These are phyloP conservation scores for Muschampia plurimacula DNA, from an alignment of 2,888 invertebrate species.

Conservation along the genomic window DNA sequence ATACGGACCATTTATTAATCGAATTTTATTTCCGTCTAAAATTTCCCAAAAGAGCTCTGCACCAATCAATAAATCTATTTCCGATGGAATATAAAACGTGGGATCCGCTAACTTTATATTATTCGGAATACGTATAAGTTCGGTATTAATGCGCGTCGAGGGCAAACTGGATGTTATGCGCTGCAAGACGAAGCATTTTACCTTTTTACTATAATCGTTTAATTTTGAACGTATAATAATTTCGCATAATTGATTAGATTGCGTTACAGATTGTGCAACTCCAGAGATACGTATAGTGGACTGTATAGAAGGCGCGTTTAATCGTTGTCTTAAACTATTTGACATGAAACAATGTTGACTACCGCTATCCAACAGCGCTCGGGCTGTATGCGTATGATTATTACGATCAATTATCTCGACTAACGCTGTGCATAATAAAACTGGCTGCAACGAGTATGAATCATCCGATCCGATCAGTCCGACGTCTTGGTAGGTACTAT, in stretches of 20 bases:
- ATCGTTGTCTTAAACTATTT: slow-evolving; percentile 1
- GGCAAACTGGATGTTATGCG: slow-evolving; percentile 15
- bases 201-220: slow-evolving; percentile 1
- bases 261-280: slow-evolving; percentile 9
- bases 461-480: neutral
- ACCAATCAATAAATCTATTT: slow-evolving; percentile 6
- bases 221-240: slow-evolving; percentile 15
- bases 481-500: slow-evolving; percentile 3
- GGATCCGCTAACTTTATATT: slow-evolving; percentile 6
- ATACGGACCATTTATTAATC: slow-evolving; percentile 2
- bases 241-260: slow-evolving; percentile 10
- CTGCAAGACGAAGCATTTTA: slow-evolving; percentile 5
- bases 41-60: slow-evolving; percentile 11
- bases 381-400: neutral
- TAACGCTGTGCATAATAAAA: slow-evolving; percentile 3
- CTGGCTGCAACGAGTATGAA: neutral
- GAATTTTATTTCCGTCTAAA: slow-evolving; percentile 10
- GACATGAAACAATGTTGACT: slow-evolving; percentile 8
- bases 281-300: slow-evolving; percentile 12
- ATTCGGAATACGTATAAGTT: slow-evolving; percentile 5
- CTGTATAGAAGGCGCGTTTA: slow-evolving; percentile 8
- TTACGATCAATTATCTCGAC: neutral
- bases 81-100: slow-evolving; percentile 8
- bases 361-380: slow-evolving; percentile 8
- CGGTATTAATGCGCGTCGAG: neutral